These are phyloP conservation scores for Marcusenius ussheri DNA, from an alignment of 2,113 vertebrate genomes.

Conservation along the genomic window DNA sequence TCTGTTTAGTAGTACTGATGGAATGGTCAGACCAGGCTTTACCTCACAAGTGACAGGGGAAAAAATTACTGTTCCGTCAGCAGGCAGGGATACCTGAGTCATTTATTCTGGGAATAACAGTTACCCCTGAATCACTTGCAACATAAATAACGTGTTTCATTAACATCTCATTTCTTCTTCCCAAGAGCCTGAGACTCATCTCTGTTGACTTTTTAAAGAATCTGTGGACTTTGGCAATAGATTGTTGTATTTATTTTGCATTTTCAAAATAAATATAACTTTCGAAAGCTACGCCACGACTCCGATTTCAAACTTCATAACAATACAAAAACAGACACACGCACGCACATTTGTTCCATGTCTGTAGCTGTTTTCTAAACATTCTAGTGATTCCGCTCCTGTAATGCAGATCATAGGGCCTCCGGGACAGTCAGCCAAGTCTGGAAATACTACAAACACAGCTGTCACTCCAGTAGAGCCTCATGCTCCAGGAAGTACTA, in stretches of 20 bases:
- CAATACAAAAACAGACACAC: neutral
- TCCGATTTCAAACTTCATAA: constrained; percentile 8
- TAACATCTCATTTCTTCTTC: neutral
- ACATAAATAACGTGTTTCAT: neutral
- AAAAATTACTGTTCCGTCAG: neutral
- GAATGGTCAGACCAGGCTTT: constrained; percentile 11
- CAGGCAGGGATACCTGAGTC: constrained; percentile 12
- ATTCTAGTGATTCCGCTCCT: neutral
- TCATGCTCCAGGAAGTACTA: neutral
- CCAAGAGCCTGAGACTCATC: neutral
- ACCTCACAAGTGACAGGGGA: neutral
- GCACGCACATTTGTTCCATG: neutral
- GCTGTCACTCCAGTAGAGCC: neutral
- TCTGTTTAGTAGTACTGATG: constrained; percentile 21
- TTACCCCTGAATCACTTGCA: neutral
- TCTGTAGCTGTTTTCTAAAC: neutral
- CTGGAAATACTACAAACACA: neutral
- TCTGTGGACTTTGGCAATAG: neutral
- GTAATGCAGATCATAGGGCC: neutral
- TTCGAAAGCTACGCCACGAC: neutral
- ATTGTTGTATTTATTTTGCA: constrained; percentile 14
- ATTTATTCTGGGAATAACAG: constrained; percentile 18
- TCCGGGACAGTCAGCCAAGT: neutral
- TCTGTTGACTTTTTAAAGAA: neutral
- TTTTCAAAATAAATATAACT: constrained; percentile 9